These are phyloP conservation scores for Meloidogyne chitwoodi DNA, from an alignment of 1,140 invertebrate species.

Conservation along the genomic window DNA sequence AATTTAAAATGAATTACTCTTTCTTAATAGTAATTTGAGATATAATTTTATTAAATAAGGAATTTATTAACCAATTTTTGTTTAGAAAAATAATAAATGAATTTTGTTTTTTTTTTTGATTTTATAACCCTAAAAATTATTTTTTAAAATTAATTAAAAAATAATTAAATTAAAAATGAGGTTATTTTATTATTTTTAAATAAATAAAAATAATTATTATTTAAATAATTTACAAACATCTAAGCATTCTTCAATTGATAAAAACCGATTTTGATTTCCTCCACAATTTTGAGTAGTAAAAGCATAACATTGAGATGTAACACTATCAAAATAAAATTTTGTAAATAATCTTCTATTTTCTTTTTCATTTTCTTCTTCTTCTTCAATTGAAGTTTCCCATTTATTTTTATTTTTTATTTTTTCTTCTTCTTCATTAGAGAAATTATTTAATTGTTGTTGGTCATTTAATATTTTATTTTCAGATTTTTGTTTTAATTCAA, in stretches of 20 bases:
- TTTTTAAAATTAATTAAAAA: too few relatives aligned
- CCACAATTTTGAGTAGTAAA: constrained; percentile 53
- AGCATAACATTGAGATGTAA: constrained; percentile 52
- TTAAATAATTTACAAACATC: background rate
- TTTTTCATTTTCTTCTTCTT: constrained; percentile 1
- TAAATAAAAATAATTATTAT: too few relatives aligned
- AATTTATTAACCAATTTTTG: too few relatives aligned
- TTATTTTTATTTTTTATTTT: too few relatives aligned
- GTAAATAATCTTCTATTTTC: constrained; percentile 24
- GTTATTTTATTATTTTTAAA: too few relatives aligned
- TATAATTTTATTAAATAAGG: too few relatives aligned
- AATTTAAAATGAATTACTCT: too few relatives aligned
- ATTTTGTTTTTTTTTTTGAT: too few relatives aligned
- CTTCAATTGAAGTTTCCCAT: background rate
- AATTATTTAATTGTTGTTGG: background rate
- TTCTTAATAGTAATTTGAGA: too few relatives aligned
- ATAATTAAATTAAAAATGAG: too few relatives aligned
- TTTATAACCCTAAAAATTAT: too few relatives aligned
- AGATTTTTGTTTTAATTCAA: constrained; percentile 1
- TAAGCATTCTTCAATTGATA: constrained; percentile 25
- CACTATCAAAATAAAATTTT: constrained; percentile 47
- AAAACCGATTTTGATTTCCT: constrained; percentile 45
- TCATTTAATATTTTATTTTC: background rate
- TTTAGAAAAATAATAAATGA: too few relatives aligned
- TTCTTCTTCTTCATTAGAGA: background rate